Conservation (phyloP, 2,113 vertebrate species). For the Grallaria varia region DNA sequence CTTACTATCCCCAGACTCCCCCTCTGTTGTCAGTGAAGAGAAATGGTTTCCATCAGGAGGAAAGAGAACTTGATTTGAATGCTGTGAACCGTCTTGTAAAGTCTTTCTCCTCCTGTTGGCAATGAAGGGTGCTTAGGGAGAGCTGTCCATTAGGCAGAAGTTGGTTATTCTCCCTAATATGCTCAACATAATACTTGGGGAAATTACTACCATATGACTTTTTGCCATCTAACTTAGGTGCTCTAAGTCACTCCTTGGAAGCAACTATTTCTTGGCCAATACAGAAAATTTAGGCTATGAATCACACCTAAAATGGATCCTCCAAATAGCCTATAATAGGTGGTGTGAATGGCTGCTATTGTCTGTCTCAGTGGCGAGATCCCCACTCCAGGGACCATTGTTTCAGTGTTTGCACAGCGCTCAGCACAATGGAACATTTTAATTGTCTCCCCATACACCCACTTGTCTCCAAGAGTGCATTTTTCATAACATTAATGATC, state of each 20-base stretch:
- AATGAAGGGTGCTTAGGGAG: neutral
- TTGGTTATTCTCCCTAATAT: neutral
- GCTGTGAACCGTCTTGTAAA: neutral
- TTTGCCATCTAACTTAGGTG: constrained; percentile 9
- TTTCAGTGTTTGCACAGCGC: neutral
- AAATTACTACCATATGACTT: neutral
- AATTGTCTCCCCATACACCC: constrained; percentile 21
- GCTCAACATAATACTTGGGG: fast-evolving
- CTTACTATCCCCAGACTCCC: neutral
- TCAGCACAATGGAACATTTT: constrained; percentile 40
- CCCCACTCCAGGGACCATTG: neutral
- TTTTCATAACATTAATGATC: constrained; percentile 3
- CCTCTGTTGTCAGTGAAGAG: neutral
- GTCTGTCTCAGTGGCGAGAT: constrained; percentile 13
- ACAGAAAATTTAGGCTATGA: neutral
- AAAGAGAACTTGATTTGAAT: neutral
- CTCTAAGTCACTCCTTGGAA: constrained; percentile 34
- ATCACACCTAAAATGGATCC: constrained; percentile 25
- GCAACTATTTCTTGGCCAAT: neutral
- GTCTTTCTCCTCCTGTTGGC: neutral
- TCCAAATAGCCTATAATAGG: constrained; percentile 17
- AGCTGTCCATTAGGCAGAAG: neutral
- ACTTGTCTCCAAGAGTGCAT: neutral
- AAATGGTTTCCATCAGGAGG: constrained; percentile 18
- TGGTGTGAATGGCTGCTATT: constrained; percentile 24